Base-by-base conservation (phyloP, 2,113 vertebrate species). In the Narcine bancroftii region DNA sequence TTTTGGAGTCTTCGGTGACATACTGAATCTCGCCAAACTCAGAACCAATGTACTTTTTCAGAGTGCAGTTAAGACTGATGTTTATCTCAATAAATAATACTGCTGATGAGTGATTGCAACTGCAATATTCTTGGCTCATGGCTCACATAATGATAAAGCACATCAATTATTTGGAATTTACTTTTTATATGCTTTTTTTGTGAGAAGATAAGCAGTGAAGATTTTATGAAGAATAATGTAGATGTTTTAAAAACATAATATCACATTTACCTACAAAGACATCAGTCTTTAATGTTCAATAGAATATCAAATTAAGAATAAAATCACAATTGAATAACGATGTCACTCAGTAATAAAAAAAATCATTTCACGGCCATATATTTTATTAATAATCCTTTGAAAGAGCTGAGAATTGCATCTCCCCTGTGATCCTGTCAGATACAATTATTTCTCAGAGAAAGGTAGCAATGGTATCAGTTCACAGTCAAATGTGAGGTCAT, bases 1-100 rank as follows among this genome's bases (percentile, higher is more conserved):
- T n/a, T n/a, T n/a, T n/a, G n/a, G n/a, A n/a, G n/a, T n/a, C n/a
- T n/a, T n/a, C n/a, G n/a, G n/a, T n/a, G n/a, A n/a, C n/a, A n/a
- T n/a, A n/a, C n/a, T n/a, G n/a, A n/a, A n/a, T n/a, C n/a, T n/a
- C n/a, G n/a, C n/a, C n/a, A n/a, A n/a, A n/a, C n/a, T n/a, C n/a
- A n/a, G n/a, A n/a, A n/a, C n/a, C n/a, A n/a, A n/a, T n/a, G 33
- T 83, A 83, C 5, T 83, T 56, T 60, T 83, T 53, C 24, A 53
- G 47, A 10, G 33, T 56, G 47, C 17, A 29, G 50, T 53, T n/a
- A 65, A 42, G 13, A 89, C 19, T 36, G 33, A 63, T 89, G 17
- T 42, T 21, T 89, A 89, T 65, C 83, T 63, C 79, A 83, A 83
- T 56, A 83, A 83, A 53, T 83, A 83, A 83, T 24, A 33, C 15